Conservation (phyloP, 2,113 vertebrate species). For the Pollimyrus isidori region DNA sequence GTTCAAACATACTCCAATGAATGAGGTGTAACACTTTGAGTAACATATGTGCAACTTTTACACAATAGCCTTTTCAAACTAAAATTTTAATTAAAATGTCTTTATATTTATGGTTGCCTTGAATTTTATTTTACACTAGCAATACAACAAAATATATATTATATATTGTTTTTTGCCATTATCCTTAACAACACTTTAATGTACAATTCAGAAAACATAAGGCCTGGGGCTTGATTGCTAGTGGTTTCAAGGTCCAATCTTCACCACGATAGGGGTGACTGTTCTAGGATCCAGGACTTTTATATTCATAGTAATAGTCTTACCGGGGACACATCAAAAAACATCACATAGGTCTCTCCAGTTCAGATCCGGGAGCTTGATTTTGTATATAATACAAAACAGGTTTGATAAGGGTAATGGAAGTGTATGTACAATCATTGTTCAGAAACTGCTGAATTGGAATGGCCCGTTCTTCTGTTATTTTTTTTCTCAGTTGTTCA, state of each 20-base stretch:
- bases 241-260: conserved; percentile 94
- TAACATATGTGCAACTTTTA: conserved; percentile 87
- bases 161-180: conserved; percentile 96
- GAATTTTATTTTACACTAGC: conserved; percentile 95
- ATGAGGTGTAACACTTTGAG: conserved; percentile 76
- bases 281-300: conserved; percentile 72
- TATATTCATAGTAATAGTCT: conserved; percentile 75
- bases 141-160: conserved; percentile 99
- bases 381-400: conserved; percentile 92
- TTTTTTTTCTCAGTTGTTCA: conserved; percentile 70
- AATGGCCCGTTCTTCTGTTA: conserved; percentile 68
- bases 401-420: conserved; percentile 74
- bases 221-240: conserved; percentile 99
- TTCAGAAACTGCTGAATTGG: conserved; percentile 79
- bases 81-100: conserved; percentile 84
- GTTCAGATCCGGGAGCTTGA: conserved; percentile 77
- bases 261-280: conserved; percentile 78
- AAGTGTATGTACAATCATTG: conserved; percentile 93
- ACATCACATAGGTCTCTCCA: conserved; percentile 73
- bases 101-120: conserved; percentile 83
- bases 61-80: conserved; percentile 87
- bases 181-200: conserved; percentile 90
- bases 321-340: conserved; percentile 79
- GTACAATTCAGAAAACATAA: conserved; percentile 99
- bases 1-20: conserved; percentile 72